Evolutionary conservation across 2,113 vertebrate genomes (phyloP).

Genomic region (Lycaon pictus): DNA sequence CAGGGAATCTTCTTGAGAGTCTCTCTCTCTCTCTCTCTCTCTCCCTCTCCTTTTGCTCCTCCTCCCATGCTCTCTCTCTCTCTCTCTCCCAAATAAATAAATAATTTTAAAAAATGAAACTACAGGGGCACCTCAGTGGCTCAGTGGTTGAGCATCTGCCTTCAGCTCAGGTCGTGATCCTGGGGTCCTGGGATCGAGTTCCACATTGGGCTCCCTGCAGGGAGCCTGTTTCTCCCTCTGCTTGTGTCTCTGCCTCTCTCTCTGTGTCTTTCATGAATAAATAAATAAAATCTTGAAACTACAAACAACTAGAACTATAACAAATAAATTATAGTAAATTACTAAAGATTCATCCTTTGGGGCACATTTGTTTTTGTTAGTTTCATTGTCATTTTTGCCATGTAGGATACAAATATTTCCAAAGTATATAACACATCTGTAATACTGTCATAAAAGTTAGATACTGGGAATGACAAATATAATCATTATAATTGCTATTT

Average conservation of each 20-base stretch:
- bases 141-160: too few relatives aligned
- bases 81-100: too few relatives aligned
- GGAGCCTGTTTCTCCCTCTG: too few relatives aligned
- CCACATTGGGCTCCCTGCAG: neutral
- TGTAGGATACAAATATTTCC: neutral
- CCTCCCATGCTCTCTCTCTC: too few relatives aligned
- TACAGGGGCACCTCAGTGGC: too few relatives aligned
- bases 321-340: neutral
- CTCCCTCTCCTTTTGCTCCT: too few relatives aligned
- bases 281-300: neutral
- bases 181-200: neutral
- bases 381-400: neutral
- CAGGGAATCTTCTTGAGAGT: too few relatives aligned
- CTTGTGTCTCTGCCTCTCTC: neutral
- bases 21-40: too few relatives aligned
- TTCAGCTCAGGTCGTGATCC: neutral
- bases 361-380: neutral
- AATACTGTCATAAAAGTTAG: conserved; percentile 17
- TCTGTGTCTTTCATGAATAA: neutral
- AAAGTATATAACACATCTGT: neutral
- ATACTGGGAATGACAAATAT: neutral
- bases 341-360: neutral
- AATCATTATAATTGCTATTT: neutral
- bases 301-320: neutral
- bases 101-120: too few relatives aligned